These are phyloP conservation scores for Sinocyclocheilus rhinocerous DNA, from an alignment of 2,113 vertebrate genomes.

Conservation along the genomic window DNA sequence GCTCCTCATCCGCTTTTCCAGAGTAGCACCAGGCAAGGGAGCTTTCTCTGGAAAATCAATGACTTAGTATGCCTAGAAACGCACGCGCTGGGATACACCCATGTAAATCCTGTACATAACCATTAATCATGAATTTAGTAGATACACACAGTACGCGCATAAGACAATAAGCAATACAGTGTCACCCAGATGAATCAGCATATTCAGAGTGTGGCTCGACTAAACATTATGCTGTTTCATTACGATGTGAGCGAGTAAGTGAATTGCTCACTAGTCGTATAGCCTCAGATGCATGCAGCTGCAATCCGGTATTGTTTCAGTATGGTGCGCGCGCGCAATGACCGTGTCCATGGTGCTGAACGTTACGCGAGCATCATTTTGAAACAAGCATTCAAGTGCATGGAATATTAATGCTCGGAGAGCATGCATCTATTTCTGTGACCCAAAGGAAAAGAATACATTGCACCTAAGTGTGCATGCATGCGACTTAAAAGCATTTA, in stretches of 20 bases:
- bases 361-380: neutral
- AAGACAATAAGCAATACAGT: neutral
- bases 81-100: neutral
- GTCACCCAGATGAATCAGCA: slow-evolving; percentile 50
- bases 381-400: slow-evolving; percentile 15
- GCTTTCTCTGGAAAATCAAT: neutral
- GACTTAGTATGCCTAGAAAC: neutral
- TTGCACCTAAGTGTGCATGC: neutral
- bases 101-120: neutral
- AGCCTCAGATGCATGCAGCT: neutral
- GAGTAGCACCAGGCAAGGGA: neutral
- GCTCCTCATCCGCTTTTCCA: neutral
- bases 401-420: neutral
- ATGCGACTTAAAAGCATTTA: neutral
- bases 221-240: slow-evolving; percentile 12
- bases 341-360: slow-evolving; percentile 88
- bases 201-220: neutral
- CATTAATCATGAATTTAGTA: neutral
- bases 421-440: neutral
- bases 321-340: slow-evolving; percentile 15
- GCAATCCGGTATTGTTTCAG: slow-evolving; percentile 7
- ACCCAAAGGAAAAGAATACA: neutral
- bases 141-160: neutral
- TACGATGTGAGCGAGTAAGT: neutral
- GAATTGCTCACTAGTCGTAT: neutral